Percentiles rank a stretch among this genome's conserved stretches.
Evolutionary conservation across 92 coral and sea anemone genomes (phyloP).

Genomic region (Parazoanthus atlanticus): DNA sequence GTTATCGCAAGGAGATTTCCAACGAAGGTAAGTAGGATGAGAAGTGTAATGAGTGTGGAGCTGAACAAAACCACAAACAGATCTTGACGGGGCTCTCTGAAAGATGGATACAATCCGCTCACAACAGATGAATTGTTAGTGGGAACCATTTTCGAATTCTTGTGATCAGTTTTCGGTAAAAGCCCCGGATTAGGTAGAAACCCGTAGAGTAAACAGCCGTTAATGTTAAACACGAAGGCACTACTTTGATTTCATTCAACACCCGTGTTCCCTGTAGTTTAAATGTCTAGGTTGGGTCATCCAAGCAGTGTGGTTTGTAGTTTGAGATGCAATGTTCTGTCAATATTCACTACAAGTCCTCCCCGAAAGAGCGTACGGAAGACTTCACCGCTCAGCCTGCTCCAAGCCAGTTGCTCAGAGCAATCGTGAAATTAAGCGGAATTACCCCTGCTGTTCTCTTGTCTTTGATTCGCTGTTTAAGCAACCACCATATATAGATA

Average conservation of each 20-base stretch:
- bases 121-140: slow-evolving; percentile 3
- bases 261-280: neutral
- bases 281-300: neutral
- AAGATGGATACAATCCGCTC: neutral
- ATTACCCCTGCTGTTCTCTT: slow-evolving; percentile 5
- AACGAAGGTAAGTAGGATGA: slow-evolving; percentile 75
- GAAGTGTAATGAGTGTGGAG: slow-evolving; percentile 63
- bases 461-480: slow-evolving; percentile 6
- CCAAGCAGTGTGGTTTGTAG: neutral
- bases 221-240: neutral
- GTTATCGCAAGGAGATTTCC: slow-evolving; percentile 83
- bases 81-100: slow-evolving; percentile 42
- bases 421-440: slow-evolving; percentile 4
- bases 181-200: neutral
- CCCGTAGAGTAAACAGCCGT: neutral
- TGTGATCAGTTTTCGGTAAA: neutral
- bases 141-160: neutral
- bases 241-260: neutral
- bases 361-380: neutral
- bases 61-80: slow-evolving; percentile 63
- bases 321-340: neutral
- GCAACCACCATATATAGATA: neutral
- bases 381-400: neutral
- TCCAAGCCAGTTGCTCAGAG: neutral
- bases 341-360: too few relatives aligned